Conservation (phyloP, 2,797 vertebrate species). For the Pseudochaenichthys georgianus region DNA sequence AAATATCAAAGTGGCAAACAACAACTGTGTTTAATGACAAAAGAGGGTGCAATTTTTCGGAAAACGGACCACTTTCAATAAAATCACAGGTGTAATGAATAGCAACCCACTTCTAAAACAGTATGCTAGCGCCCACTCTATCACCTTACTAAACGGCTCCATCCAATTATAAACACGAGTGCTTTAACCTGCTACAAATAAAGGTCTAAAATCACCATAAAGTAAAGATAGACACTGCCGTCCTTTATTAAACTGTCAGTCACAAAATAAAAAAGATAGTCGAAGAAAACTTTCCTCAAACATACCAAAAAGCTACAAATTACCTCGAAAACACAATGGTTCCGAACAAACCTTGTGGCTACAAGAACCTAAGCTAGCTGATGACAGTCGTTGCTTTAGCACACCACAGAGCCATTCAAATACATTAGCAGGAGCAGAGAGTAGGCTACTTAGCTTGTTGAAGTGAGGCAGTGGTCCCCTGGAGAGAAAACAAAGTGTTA, state of each 20-base stretch:
- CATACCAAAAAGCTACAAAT: slow-evolving; percentile 1
- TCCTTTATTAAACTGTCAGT: not conserved
- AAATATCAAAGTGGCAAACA: not conserved
- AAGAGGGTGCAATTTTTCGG: no score
- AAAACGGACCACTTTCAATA: not conserved
- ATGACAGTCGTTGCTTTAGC: slow-evolving; percentile 5
- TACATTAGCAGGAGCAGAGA: slow-evolving; percentile 15
- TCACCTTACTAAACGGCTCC: not conserved
- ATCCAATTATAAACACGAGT: not conserved
- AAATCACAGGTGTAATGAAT: not conserved
- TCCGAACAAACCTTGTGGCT: not conserved
- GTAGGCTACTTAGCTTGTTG: not conserved
- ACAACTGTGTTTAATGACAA: no score
- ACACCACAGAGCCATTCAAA: slow-evolving; percentile 29
- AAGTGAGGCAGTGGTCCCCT: not conserved
- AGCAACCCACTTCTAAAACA: not conserved
- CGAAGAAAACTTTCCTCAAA: slow-evolving; percentile 6
- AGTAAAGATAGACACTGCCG: not conserved
- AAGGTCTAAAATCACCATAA: not conserved
- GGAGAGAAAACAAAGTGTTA: not conserved
- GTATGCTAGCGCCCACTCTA: no score
- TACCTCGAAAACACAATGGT: slow-evolving; percentile 22
- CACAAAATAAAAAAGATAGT: not conserved
- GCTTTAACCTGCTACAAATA: not conserved
- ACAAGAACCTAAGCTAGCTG: slow-evolving; percentile 15